These are phyloP conservation scores for Phodopus roborovskii DNA, from an alignment of 2,113 vertebrate genomes.

Conservation along the genomic window DNA sequence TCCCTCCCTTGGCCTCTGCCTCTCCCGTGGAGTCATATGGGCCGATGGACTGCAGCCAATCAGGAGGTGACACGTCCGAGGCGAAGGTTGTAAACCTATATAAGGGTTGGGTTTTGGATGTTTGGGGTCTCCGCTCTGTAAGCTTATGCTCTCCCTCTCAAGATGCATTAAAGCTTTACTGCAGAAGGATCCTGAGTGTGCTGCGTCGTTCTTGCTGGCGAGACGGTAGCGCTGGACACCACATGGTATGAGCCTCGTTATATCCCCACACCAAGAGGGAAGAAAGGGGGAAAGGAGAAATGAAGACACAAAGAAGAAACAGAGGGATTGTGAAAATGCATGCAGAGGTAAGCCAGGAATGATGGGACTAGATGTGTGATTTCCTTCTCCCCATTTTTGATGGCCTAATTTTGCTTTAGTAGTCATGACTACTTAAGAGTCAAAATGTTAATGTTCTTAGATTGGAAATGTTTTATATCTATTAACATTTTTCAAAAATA, in stretches of 20 bases:
- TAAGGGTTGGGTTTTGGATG: too few relatives aligned
- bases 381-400: not conserved
- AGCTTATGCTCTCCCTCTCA: too few relatives aligned
- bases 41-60: too few relatives aligned
- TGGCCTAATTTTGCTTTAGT: slow-evolving; percentile 1
- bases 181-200: too few relatives aligned
- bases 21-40: too few relatives aligned
- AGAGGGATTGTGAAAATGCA: not conserved
- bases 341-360: not conserved
- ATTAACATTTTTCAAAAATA: not conserved
- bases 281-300: not conserved
- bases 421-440: not conserved
- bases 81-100: too few relatives aligned
- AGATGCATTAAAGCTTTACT: too few relatives aligned
- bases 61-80: too few relatives aligned
- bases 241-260: not conserved
- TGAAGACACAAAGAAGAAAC: not conserved
- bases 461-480: not conserved
- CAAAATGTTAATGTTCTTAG: slow-evolving; percentile 36
- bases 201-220: too few relatives aligned
- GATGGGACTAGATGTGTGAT: not conserved
- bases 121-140: too few relatives aligned
- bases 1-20: too few relatives aligned
- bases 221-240: too few relatives aligned
- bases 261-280: not conserved